phyloP scores from a whole-genome alignment of 2,888 invertebrate genomes.

The Melanargia galathea region DNA sequence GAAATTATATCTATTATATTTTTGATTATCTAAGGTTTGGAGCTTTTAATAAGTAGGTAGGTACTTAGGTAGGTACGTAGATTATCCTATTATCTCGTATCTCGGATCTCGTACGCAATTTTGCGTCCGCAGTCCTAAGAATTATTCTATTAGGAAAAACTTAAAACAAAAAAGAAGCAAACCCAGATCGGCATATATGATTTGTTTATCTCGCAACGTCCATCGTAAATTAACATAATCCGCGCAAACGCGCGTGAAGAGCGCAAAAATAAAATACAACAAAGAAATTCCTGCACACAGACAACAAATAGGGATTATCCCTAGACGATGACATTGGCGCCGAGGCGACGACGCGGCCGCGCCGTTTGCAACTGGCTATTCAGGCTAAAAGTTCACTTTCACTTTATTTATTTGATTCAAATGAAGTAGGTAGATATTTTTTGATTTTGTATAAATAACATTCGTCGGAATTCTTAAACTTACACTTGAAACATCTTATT shows the following conservation, averaged over 20 bases:
- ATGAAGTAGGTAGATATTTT: no score
- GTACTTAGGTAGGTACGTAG: no score
- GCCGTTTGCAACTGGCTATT: conserved; percentile 40
- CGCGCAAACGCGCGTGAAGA: conserved; percentile 44
- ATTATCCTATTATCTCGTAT: no score
- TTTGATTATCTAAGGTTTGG: no score
- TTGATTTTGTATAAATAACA: conserved; percentile 15
- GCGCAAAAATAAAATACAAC: conserved; percentile 38
- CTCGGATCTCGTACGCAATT: no score
- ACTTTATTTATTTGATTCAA: conserved; percentile 30
- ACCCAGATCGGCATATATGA: conserved; percentile 29
- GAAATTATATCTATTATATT: no score
- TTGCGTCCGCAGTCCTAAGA: no score
- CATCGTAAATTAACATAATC: conserved; percentile 43
- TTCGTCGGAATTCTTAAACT: no score
- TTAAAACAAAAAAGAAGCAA: conserved; percentile 5
- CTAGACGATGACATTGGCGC: conserved; percentile 45
- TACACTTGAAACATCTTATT: no score
- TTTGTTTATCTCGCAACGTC: conserved; percentile 54
- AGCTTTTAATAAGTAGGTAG: no score
- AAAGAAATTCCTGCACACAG: conserved; percentile 34
- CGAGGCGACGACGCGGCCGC: conserved; percentile 44
- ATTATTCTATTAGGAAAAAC: no score
- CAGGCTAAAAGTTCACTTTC: conserved; percentile 34
- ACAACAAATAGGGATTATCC: conserved; percentile 47